phyloP scores from a whole-genome alignment of 30 jellyfish, hydroid and myxozoan species.

The Chrysaora quinquecirrha region DNA sequence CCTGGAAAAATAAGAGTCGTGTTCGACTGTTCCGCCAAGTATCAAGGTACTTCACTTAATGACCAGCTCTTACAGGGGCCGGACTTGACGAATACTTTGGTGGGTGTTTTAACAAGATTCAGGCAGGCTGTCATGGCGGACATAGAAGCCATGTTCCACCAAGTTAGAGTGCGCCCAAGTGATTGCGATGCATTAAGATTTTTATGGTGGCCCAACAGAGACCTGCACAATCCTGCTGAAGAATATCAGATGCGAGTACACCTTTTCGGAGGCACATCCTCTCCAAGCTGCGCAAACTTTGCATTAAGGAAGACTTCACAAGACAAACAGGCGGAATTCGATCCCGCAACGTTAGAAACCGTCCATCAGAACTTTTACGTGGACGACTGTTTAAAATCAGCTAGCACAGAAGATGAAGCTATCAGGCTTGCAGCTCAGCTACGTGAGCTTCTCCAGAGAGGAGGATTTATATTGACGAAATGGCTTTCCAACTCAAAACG shows the following conservation, averaged over 20 bases:
- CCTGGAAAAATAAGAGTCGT: conserved; percentile 71
- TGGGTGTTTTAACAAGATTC: conserved; percentile 58
- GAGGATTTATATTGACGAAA: conserved; percentile 64
- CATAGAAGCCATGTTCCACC: conserved; percentile 79
- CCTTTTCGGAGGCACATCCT: conserved; percentile 68
- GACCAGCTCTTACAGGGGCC: conserved; percentile 72
- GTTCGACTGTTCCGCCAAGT: conserved; percentile 76
- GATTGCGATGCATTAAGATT: conserved; percentile 58
- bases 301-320: conserved; percentile 67
- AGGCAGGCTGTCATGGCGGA: conserved; percentile 78
- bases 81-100: conserved; percentile 55
- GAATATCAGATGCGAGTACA: conserved; percentile 60
- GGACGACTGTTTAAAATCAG: conserved; percentile 56
- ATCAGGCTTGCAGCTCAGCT: conserved; percentile 20
- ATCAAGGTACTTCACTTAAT: conserved; percentile 52
- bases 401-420: conserved; percentile 28
- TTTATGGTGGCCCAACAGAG: conserved; percentile 71
- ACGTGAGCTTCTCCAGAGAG: conserved; percentile 32
- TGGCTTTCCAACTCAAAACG: conserved; percentile 43
- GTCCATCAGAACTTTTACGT: conserved; percentile 59
- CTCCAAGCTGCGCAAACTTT: conserved; percentile 71
- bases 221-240: conserved; percentile 40
- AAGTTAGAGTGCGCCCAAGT: conserved; percentile 41
- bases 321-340: conserved; percentile 13
- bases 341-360: conserved; percentile 16